Base-by-base conservation (phyloP, 2,888 invertebrate genomes). In the Gisinianus flammeolus region DNA sequence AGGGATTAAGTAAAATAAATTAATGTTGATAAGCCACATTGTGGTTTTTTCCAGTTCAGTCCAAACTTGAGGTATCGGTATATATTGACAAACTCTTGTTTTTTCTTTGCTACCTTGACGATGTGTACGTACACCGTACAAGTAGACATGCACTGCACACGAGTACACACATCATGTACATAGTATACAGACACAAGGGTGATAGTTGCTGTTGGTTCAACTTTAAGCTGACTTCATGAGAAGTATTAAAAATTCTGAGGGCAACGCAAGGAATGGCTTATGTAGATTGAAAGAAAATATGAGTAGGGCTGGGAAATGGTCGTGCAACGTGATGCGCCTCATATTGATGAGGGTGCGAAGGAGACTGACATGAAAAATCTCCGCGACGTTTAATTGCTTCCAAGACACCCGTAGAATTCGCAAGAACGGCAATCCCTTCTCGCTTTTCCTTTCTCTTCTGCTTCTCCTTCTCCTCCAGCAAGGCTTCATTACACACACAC, bases 251-350 rank as follows among this genome's bases (percentile, higher is more conserved):
- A 83, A 84, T 84, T 84, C 84, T 80, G 78, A 56, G 77, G 75
- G 82, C 80, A 81, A 81, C 75, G 70, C 72, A 78, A 77, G 77
- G 80, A 83, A 83, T 81, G 83, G 84, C 83, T 85, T 85, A 85
- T 85, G 84, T 83, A 85, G 84, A 85, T 85, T 85, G 84, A 85
- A 85, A 85, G 84, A 85, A 85, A 84, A 84, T 83, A 85, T 85
- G 83, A 83, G 83, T 80, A 71, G 79, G 80, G 81, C 71, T 76
- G 78, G 81, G 80, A 82, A 83, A 83, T 81, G 84, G 81, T 80
- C 64, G 81, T 74, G 77, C 71, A 78, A 79, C 81, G 82, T 82
- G 82, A 80, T 83, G 84, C 78, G 80, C 66, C 81, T 83, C 83
- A 84, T 83, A 83, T 82, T 84, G 83, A 83, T 83, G 83, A 83